These are phyloP conservation scores for Montifringilla adamsi DNA, from an alignment of 2,113 vertebrate species.

Conservation along the genomic window DNA sequence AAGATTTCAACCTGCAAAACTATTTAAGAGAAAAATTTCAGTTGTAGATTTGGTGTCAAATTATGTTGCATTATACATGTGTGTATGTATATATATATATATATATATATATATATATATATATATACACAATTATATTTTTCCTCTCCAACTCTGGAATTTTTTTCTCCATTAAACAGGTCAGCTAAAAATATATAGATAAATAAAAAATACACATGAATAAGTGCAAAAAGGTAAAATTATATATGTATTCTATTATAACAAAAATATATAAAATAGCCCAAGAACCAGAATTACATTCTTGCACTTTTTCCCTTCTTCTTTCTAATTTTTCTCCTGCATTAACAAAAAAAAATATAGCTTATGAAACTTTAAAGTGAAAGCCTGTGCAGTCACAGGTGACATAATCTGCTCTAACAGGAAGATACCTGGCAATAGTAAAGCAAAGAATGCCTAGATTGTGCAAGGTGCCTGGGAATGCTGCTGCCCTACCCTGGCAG, in stretches of 20 bases:
- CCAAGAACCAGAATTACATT: background rate
- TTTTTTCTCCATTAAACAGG: background rate
- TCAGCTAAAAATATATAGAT: background rate
- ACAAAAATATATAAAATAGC: background rate
- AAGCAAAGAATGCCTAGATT: background rate
- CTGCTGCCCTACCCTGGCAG: background rate
- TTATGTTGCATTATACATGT: background rate
- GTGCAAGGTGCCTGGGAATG: background rate
- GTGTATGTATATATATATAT: background rate
- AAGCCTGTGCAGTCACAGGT: background rate
- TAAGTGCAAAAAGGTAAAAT: background rate
- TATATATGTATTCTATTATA: background rate
- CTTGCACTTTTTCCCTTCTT: background rate
- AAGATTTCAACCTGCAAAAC: constrained; percentile 61
- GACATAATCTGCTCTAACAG: background rate
- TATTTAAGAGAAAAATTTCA: background rate
- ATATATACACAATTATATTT: background rate
- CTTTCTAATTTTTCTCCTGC: background rate
- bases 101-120: no score
- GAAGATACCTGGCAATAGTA: background rate
- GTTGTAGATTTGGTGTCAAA: background rate
- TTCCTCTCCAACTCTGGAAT: background rate
- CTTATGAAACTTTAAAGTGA: background rate
- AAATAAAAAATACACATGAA: background rate
- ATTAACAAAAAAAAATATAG: background rate